Evolutionary conservation across 64 coral and sea anemone species (phyloP).

Genomic region (Montipora foliosa): DNA sequence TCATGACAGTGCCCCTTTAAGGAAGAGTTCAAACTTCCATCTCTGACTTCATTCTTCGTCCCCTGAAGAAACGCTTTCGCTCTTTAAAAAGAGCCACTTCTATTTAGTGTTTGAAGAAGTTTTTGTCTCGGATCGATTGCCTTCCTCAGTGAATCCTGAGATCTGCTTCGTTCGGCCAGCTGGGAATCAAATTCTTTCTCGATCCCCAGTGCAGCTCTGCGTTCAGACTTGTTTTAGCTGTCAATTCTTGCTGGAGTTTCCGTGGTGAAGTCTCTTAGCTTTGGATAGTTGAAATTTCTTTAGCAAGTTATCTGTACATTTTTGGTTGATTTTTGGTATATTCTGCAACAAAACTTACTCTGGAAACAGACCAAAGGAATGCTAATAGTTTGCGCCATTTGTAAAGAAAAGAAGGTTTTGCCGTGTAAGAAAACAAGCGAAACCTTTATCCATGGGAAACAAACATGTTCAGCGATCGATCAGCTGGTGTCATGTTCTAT

Average conservation of each 20-base stretch:
- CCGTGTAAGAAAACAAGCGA: too few relatives aligned
- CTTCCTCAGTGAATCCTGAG: constrained; percentile 14
- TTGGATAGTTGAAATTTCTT: constrained; percentile 22
- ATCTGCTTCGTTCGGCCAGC: neutral
- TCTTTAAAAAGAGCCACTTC: neutral
- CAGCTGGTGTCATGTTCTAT: too few relatives aligned
- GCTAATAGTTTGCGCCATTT: too few relatives aligned
- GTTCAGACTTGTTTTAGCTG: constrained; percentile 32
- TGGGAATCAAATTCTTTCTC: constrained; percentile 8
- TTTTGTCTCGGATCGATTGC: constrained; percentile 17
- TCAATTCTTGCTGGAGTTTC: constrained; percentile 47
- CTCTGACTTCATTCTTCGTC: neutral
- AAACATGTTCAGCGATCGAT: too few relatives aligned
- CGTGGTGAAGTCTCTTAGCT: constrained; percentile 8
- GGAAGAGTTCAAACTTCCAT: neutral
- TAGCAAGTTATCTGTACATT: constrained; percentile 15
- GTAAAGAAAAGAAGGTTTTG: too few relatives aligned
- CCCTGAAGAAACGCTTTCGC: constrained; percentile 9
- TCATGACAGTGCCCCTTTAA: neutral
- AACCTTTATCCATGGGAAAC: too few relatives aligned
- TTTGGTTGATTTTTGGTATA: neutral
- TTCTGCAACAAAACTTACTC: too few relatives aligned
- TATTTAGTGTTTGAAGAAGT: constrained; percentile 14
- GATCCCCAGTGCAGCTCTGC: neutral
- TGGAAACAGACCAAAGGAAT: too few relatives aligned